Percentiles rank a stretch among this genome's conserved stretches.
Conservation (phyloP, 1,140 invertebrate species). For the Schlechtendalia chinensis region DNA sequence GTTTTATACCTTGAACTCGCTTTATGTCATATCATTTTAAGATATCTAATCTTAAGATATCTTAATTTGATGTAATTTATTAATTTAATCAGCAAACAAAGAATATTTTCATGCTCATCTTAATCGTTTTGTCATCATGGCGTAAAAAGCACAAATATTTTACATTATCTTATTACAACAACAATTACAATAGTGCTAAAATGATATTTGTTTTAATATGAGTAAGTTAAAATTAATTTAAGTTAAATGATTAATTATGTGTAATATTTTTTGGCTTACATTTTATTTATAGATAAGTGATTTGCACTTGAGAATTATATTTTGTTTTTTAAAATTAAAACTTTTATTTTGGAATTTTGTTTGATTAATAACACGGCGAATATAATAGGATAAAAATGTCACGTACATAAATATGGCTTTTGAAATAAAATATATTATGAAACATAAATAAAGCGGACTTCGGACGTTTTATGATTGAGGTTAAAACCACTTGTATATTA, state of each 20-base stretch:
- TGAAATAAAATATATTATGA: neutral
- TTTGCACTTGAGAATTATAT: neutral
- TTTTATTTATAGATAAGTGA: neutral
- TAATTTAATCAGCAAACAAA: too few species aligned
- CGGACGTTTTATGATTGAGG: constrained; percentile 2
- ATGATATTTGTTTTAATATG: neutral
- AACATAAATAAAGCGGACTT: constrained; percentile 6
- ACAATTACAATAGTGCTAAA: neutral
- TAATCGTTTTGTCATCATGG: too few species aligned
- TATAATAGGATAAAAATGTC: neutral
- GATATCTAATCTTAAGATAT: too few species aligned
- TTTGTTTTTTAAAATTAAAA: neutral
- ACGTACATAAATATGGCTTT: neutral
- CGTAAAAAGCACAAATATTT: too few species aligned
- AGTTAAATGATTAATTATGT: neutral
- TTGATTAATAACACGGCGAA: neutral
- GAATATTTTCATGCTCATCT: too few species aligned
- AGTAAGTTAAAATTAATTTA: neutral
- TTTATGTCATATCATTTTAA: too few species aligned
- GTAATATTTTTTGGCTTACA: neutral
- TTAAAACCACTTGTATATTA: constrained; percentile 22
- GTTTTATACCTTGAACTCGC: too few species aligned
- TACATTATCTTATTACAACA: neutral
- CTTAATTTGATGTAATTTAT: too few species aligned
- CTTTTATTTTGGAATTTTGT: neutral